Base-by-base conservation (phyloP, 1,140 invertebrate genomes). In the Bathynomus jamesi region DNA sequence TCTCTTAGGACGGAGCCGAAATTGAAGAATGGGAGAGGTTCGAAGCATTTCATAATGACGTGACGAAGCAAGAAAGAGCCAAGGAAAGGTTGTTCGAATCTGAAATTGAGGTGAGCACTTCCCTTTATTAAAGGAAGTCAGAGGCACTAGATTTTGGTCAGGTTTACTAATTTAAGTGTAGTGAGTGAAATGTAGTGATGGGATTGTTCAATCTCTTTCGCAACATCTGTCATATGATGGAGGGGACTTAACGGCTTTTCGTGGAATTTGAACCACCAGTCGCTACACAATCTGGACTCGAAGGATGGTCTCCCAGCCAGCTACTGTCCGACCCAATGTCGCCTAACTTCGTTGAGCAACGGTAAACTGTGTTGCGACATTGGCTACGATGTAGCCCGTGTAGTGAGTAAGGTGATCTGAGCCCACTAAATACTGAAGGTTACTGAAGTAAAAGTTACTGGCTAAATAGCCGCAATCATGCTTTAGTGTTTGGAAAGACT, bases 11-110 rank as follows among this genome's bases (percentile, higher is more conserved):
- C 67, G 81, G 82, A 68, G 80, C 82, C 13, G 80, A 82, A 64
- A 72, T 75, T 0, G 82, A 84, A 79, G 83, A 84, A 66, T 84
- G 83, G 82, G 83, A 85, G 32, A 62, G 87, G 69, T 85, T 87
- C 73, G 86, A 87, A 79, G 82, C 86, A n/a, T 78, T 86, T 25
- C 82, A 86, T 74, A 82, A 87, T 75, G 86, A 88, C 78, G 85
- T 86, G 4, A 81, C 83, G 8, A 83, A 84, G 60, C 74, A 80
- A 66, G 73, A 76, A 71, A 68, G 78, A 32, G 78, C 76, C 7
- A 82, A 83, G 72, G 81, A 84, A 71, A 74, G 82, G 21, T 76
- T 86, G 24, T 88, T 83, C 81, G 87, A 88, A 79, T 82, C 86
- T 73, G 83, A 87, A 78, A 84, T 86, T 66, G 87, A 88, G 80